phyloP scores from a whole-genome alignment of 2,888 invertebrate species.

The Lymantria monacha region DNA sequence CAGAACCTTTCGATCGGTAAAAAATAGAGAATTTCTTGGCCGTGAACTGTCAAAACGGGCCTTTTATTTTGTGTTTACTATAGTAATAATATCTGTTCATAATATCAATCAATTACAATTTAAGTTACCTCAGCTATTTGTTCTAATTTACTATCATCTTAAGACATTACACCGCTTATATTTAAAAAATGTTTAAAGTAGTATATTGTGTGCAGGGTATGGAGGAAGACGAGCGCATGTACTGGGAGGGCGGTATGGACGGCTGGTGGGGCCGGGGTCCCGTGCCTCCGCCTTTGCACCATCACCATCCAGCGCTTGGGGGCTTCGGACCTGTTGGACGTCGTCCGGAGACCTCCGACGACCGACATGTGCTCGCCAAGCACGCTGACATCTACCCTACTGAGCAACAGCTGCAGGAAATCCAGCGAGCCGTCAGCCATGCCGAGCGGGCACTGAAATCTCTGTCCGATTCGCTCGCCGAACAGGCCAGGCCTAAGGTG shows the following conservation, averaged over 20 bases:
- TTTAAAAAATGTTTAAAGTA: too few species aligned
- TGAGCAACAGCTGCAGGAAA: constrained; percentile 93
- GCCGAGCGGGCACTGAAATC: constrained; percentile 97
- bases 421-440: constrained; percentile 95
- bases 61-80: too few species aligned
- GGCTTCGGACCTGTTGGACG: constrained; percentile 81
- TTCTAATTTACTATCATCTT: too few species aligned
- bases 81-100: too few species aligned
- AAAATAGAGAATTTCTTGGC: too few species aligned
- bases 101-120: too few species aligned
- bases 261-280: constrained; percentile 80
- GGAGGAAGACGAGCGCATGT: constrained; percentile 92
- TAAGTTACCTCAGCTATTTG: too few species aligned
- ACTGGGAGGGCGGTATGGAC: constrained; percentile 92
- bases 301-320: constrained; percentile 52
- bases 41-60: too few species aligned
- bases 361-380: constrained; percentile 95
- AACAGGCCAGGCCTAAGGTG: constrained; percentile 69
- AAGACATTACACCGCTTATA: too few species aligned
- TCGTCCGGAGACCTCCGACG: constrained; percentile 96
- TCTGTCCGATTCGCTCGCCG: constrained; percentile 94
- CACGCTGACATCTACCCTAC: constrained; percentile 97
- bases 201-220: constrained; percentile 53
- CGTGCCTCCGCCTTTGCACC: constrained; percentile 57
- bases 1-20: too few species aligned